Evolutionary conservation across 2,113 vertebrate genomes (phyloP).

Genomic region (Tapirus terrestris): DNA sequence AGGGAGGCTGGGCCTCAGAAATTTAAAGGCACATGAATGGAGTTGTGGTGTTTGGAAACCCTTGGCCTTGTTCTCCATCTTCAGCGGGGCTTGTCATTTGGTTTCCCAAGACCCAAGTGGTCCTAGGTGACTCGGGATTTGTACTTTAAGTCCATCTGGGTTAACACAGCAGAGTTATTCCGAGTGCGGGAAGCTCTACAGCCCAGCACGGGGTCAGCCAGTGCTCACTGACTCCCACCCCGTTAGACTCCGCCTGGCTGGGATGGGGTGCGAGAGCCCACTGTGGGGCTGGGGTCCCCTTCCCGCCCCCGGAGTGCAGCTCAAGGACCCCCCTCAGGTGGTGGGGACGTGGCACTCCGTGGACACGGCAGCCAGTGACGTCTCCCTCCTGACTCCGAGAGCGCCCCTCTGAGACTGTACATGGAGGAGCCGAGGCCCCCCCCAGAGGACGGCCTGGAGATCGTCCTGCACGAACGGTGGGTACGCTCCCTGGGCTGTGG

Average conservation of each 20-base stretch:
- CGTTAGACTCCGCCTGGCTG: neutral
- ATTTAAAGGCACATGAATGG: too few relatives aligned
- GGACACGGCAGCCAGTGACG: neutral
- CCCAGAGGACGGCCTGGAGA: neutral
- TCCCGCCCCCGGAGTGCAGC: neutral
- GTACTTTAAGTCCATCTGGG: neutral
- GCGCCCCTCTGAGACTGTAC: rapidly evolving
- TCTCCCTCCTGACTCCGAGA: rapidly evolving
- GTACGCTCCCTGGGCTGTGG: neutral
- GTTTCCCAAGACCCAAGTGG: neutral
- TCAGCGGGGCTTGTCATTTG: too few relatives aligned
- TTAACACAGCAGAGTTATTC: neutral
- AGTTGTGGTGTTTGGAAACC: neutral
- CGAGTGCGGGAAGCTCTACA: too few relatives aligned
- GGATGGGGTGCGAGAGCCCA: neutral
- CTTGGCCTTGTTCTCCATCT: too few relatives aligned
- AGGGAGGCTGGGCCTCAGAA: neutral
- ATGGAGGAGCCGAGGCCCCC: neutral
- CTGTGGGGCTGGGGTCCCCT: neutral
- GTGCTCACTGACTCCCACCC: neutral
- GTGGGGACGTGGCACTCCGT: neutral
- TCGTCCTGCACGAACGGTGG: neutral
- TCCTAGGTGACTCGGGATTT: neutral
- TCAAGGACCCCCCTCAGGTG: neutral
- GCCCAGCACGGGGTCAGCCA: neutral